Conservation (phyloP, 2,113 vertebrate genomes). For the Sciurus niger region DNA sequence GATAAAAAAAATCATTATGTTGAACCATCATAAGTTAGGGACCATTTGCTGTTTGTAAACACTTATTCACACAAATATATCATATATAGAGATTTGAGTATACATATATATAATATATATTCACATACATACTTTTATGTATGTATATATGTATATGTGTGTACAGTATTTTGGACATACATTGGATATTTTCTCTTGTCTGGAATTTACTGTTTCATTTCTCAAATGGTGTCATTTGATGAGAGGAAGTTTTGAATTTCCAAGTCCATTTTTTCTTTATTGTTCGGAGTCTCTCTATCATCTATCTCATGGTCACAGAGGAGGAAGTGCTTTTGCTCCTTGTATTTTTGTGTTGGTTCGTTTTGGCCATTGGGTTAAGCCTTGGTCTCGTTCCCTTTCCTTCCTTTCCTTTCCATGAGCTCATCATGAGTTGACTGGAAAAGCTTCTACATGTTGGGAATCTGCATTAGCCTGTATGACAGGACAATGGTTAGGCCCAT, state of each 20-base stretch:
- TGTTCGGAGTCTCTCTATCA: neutral
- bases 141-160: neutral
- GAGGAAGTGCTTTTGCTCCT: neutral
- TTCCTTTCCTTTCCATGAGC: neutral
- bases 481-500: neutral
- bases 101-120: no score
- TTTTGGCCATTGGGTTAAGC: neutral
- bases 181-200: neutral
- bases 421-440: neutral
- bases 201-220: constrained; percentile 5
- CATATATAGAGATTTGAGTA: neutral
- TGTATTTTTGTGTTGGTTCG: neutral
- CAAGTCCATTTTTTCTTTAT: neutral
- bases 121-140: no score
- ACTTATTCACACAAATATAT: neutral
- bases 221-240: neutral
- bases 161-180: neutral
- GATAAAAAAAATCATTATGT: neutral
- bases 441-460: neutral
- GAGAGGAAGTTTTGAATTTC: neutral
- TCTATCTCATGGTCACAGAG: neutral
- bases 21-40: neutral
- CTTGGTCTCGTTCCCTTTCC: neutral
- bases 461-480: neutral
- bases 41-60: neutral